A percentile compares a stretch with the other conserved stretches of the same genome.
Evolutionary conservation across 2,888 invertebrate species (phyloP).

Genomic region (Ophion slaviceki): DNA sequence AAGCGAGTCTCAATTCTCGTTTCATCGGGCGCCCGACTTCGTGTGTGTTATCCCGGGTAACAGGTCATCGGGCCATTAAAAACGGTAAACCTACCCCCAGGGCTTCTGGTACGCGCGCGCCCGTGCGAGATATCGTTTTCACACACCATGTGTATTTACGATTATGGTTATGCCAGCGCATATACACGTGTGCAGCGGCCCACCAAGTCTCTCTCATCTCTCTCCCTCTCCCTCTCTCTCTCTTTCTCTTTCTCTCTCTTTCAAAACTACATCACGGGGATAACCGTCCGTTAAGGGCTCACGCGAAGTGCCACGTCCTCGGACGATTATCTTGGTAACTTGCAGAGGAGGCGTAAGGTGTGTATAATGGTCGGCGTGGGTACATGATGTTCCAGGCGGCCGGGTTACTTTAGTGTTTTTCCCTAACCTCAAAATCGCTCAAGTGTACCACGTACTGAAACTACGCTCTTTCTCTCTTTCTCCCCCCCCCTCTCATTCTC

Average conservation of each 20-base stretch:
- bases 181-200: conserved; percentile 49
- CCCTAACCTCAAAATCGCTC: conserved; percentile 31
- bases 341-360: conserved; percentile 37
- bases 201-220: background rate
- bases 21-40: conserved; percentile 57
- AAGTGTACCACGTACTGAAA: background rate
- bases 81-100: conserved; percentile 67
- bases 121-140: conserved; percentile 69
- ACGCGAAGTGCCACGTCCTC: conserved; percentile 62
- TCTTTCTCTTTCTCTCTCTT: background rate
- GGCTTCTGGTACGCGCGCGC: conserved; percentile 38
- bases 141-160: conserved; percentile 75
- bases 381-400: conserved; percentile 48
- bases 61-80: conserved; percentile 71
- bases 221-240: background rate
- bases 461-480: background rate
- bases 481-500: background rate
- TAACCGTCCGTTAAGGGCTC: conserved; percentile 71
- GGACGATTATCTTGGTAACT: conserved; percentile 63
- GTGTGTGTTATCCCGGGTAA: conserved; percentile 65
- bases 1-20: conserved; percentile 62
- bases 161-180: conserved; percentile 65
- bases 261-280: conserved; percentile 72
- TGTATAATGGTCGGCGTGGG: conserved; percentile 28
- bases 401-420: conserved; percentile 32